Evolutionary conservation across 2,888 invertebrate genomes (phyloP).

Genomic region (Acanthococcus lagerstroemiae): DNA sequence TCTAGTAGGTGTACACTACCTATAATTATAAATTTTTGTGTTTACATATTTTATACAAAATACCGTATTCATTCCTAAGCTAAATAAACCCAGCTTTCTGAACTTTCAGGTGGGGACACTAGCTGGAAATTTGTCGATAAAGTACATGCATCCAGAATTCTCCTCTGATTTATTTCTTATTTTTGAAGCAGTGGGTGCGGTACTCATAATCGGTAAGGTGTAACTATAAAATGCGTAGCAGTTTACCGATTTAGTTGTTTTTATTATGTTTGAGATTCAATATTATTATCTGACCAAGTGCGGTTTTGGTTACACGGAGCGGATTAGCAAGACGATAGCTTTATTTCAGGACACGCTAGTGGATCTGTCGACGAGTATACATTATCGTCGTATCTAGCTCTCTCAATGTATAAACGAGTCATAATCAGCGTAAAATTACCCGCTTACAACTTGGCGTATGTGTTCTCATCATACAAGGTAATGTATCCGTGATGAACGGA

Average conservation of each 20-base stretch:
- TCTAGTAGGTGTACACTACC: too few relatives aligned
- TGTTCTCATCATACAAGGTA: slow-evolving; percentile 60
- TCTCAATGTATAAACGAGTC: slow-evolving; percentile 56
- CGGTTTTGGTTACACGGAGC: too few relatives aligned
- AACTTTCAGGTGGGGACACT: slow-evolving; percentile 48
- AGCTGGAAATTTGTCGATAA: slow-evolving; percentile 61
- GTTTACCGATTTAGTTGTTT: too few relatives aligned
- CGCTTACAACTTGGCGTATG: slow-evolving; percentile 45
- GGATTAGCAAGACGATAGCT: too few relatives aligned
- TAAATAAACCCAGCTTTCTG: not conserved
- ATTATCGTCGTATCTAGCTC: slow-evolving; percentile 49
- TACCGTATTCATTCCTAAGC: too few relatives aligned
- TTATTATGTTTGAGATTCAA: too few relatives aligned
- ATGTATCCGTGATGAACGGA: too few relatives aligned
- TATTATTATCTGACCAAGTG: too few relatives aligned
- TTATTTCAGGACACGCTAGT: slow-evolving; percentile 19
- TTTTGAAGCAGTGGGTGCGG: slow-evolving; percentile 51
- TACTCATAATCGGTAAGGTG: slow-evolving; percentile 49
- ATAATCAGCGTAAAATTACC: slow-evolving; percentile 53
- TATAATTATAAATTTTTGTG: too few relatives aligned
- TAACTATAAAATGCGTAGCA: too few relatives aligned
- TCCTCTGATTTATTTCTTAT: slow-evolving; percentile 60
- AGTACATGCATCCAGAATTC: slow-evolving; percentile 55
- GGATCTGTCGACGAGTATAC: slow-evolving; percentile 31
- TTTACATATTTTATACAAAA: too few relatives aligned